Conservation (phyloP, 2,888 invertebrate species). For the Tipula vernalis region DNA sequence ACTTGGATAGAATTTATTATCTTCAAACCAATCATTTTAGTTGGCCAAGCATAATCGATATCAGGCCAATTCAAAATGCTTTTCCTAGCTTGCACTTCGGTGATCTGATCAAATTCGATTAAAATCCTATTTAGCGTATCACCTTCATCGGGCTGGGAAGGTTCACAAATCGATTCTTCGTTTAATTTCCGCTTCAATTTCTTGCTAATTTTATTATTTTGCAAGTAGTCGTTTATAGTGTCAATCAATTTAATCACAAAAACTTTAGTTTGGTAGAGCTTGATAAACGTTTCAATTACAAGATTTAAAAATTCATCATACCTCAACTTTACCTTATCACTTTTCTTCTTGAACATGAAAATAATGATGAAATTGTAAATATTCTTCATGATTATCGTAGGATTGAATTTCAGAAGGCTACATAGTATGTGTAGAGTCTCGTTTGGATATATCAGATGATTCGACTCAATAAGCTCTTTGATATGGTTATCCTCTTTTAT, state of each 20-base stretch:
- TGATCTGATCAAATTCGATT: neutral
- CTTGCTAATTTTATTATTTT: neutral
- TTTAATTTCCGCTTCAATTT: neutral
- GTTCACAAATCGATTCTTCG: neutral
- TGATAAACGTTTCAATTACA: neutral
- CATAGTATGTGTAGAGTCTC: constrained; percentile 10
- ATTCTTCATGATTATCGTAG: neutral
- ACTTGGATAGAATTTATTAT: constrained; percentile 28
- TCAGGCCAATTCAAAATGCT: constrained; percentile 17
- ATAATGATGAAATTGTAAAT: neutral
- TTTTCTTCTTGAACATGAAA: constrained; percentile 5
- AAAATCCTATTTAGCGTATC: neutral
- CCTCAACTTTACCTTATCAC: neutral
- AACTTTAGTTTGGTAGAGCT: neutral
- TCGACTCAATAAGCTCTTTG: neutral
- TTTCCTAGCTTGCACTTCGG: neutral
- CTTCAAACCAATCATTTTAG: constrained; percentile 23
- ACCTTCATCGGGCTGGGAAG: neutral
- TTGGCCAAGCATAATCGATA: constrained; percentile 27
- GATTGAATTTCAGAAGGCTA: constrained; percentile 9
- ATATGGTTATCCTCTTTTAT: neutral
- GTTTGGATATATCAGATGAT: neutral
- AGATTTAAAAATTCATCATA: neutral
- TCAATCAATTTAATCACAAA: neutral
- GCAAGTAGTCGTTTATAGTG: neutral